Base-by-base conservation (phyloP, 2,797 vertebrate species). In the Antennarius maculatus region DNA sequence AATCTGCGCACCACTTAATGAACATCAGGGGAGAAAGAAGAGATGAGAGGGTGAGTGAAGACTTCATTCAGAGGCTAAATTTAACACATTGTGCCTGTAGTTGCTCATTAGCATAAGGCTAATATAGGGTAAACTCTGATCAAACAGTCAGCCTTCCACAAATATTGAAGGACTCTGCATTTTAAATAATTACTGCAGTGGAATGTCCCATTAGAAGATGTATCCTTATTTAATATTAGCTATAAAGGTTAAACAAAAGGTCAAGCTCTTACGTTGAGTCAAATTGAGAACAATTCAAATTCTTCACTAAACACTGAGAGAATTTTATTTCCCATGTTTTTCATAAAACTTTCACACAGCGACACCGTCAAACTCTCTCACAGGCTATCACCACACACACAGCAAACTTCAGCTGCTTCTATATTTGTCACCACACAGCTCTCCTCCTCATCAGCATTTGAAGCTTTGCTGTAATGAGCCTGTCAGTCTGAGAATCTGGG, bases 321-420 rank as follows among this genome's bases (percentile, higher is more conserved):
- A 74, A 45, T 70, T 55, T 68, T 7, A 76, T 83, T 79, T 74
- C 70, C 43, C 52, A 80, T 13, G 42, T 48, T 74, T 76, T 43
- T 79, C 71, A 76, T n/a, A 45, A 66, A 58, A 23, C 31, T 6
- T 8, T 6, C 31, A 34, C 5, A 34, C 28, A 31, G 23, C 23
- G 43, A 37, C 41, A 0, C n/a, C 27, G 31, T 10, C 1, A 3
- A 11, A 48, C 34, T 17, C 5, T 12, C 10, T 10, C 31, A 37
- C 63, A 51, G 57, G 41, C 46, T 13, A 14, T 5, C 65, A 47
- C 41, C 47, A 56, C 34, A 61, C 54, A 45, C 41, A 52, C 18
- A 45, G 69, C 7, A 8, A 45, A 1, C 48, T 23, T 31, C 42
- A 34, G 5, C 10, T 43, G 13, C 42, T 43, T 48, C 63, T 76